Percentiles rank a stretch among this genome's conserved stretches.
These are phyloP conservation scores for Colinus virginianus DNA, from an alignment of 2,113 vertebrate species.

Conservation along the genomic window DNA sequence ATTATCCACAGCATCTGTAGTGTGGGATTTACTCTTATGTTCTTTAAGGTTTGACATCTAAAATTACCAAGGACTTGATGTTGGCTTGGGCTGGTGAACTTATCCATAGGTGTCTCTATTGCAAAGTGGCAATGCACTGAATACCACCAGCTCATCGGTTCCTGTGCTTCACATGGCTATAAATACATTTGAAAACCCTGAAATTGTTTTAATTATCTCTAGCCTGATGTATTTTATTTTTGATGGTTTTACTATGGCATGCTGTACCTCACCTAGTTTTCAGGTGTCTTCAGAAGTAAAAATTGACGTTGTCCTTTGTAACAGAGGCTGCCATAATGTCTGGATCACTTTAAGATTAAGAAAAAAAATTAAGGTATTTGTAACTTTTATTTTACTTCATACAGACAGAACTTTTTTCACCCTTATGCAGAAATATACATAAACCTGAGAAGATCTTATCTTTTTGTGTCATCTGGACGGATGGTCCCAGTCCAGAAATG, in stretches of 20 bases:
- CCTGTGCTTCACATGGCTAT: background rate
- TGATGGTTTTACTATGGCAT: background rate
- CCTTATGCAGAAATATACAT: background rate
- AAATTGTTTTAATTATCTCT: background rate
- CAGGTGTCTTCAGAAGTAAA: background rate
- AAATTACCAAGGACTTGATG: background rate
- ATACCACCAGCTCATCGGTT: background rate
- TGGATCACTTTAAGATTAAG: background rate
- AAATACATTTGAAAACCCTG: background rate
- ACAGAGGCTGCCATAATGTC: background rate
- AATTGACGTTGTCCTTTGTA: background rate
- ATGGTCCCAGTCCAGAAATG: background rate
- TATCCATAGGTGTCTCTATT: background rate
- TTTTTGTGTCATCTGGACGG: background rate
- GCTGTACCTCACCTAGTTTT: background rate
- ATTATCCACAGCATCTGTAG: slow-evolving; percentile 44
- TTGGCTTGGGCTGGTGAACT: background rate
- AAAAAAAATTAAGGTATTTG: background rate
- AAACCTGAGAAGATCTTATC: background rate
- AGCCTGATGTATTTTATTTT: background rate
- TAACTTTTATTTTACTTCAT: background rate
- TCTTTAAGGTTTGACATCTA: background rate
- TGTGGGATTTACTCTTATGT: background rate
- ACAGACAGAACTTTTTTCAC: background rate
- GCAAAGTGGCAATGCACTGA: background rate